Base-by-base conservation (phyloP, 2,113 vertebrate genomes). In the Forbesichthys agassizii region DNA sequence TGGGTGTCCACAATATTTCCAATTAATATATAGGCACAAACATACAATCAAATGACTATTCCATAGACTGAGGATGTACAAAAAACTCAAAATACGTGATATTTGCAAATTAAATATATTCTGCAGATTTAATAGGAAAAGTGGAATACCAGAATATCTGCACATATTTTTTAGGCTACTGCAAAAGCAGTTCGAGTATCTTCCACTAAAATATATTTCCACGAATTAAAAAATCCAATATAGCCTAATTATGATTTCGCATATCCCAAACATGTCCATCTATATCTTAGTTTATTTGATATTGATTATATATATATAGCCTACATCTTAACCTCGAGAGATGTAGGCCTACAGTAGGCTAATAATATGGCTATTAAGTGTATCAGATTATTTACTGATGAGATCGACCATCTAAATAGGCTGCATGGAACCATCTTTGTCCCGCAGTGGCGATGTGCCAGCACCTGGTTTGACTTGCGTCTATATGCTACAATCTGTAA, bases 381-480 rank as follows among this genome's bases (percentile, higher is more conserved):
- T 27, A 27, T 27, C 27, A 27, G 27, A 27, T 27, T 27, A 75
- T 70, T 66, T 73, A 64, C 66, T 10, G 42, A 52, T 61, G 69
- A 74, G 66, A 67, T 74, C 72, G 52, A 80, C 9, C 5, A 46
- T 42, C 59, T 42, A 42, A 42, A 42, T 42, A 8, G 36, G 36
- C 36, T 42, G 7, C 36, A 42, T 66, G 51, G 52, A 64, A 61
- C 68, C 62, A 73, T 77, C 73, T 48, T 53, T 64, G 67, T 61
- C 78, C 85, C 79, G 84, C 86, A 84, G 83, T 84, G 67, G 48
- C 67, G 66, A 60, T 57, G 36, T 36, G 56, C 57, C 67, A 68
- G 27, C 56, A 68, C 55, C 66, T 27, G 78, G 58, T 77, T 75
- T 59, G 70, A 76, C 69, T 47, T 64, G 9, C 77, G 62, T 75